Evolutionary conservation across 2,113 vertebrate species (phyloP).

Genomic region (Phoenicopterus ruber): DNA sequence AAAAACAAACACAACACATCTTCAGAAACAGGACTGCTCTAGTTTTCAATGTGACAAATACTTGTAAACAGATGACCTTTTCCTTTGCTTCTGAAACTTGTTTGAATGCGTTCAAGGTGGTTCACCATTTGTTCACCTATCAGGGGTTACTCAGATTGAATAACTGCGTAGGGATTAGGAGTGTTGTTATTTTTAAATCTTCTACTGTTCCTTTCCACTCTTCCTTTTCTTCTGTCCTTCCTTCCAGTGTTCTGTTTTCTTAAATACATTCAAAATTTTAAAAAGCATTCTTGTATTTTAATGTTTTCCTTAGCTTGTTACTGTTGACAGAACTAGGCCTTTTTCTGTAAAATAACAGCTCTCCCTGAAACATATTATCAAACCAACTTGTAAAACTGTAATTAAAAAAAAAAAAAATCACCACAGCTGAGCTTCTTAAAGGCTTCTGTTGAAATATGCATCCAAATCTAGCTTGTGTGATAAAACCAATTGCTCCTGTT

Average conservation of each 20-base stretch:
- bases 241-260: neutral
- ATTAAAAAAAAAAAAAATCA: neutral
- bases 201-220: neutral
- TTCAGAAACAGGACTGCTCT: neutral
- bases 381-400: neutral
- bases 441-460: neutral
- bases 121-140: neutral
- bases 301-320: neutral
- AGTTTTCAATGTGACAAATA: neutral
- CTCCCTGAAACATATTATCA: neutral
- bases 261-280: neutral
- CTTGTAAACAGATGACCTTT: neutral
- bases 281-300: neutral
- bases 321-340: neutral
- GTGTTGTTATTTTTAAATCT: neutral
- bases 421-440: neutral
- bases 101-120: neutral
- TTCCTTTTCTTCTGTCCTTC: neutral
- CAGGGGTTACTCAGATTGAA: neutral
- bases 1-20: neutral
- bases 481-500: neutral
- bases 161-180: neutral
- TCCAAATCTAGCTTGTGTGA: neutral
- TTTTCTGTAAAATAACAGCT: neutral
- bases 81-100: neutral